Evolutionary conservation across 2,888 invertebrate species (phyloP), one percentile per base, ranked within the genome.

Genomic region (Xanthorhoe designata): DNA sequence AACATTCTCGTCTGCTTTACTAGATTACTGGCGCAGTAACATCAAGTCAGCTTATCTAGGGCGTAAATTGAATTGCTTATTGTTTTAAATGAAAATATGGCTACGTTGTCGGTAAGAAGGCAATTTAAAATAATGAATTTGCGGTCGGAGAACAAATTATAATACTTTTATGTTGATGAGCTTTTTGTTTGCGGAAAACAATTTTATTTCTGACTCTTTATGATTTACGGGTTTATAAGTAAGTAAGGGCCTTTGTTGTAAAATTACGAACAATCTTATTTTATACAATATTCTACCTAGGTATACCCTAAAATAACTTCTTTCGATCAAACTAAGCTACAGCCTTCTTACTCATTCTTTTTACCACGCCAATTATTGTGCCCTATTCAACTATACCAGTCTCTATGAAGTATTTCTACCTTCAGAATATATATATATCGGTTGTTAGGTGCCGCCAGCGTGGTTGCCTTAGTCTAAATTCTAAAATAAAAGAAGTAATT

Each of bases 11-110:
- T 50, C 51, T 63, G 54, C 62, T 42, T 66, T 58, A 55, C 49
- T 61, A 57, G 64, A 52, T 65, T 64, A 60, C 78, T 81, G 75
- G 69, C 75, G 75, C 78, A 77, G 79, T 82, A 77, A 77, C 74
- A 73, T 78, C 75, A 77, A 80, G 75, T 78, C 74, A 72, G 76
- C 74, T 81, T 86, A 86, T 88, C 82, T 87, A 75, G 88, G 84
- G 83, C 89, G 83, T 86, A 81, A 85, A 86, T 64, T 67, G 60
- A 60, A 69, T 66, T 64, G 71, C 66, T 63, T 64, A 69, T 73
- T 69, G 68, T 73, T 73, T 73, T 63, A 66, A 66, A 69, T 61
- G 61, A 64, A 66, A 65, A 58, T 68, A 63, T 73, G 64, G 61
- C 61, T 70, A 29, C 56, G 59, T 19, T 18, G 53, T 60, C 64